Percentiles rank a stretch among this genome's conserved stretches.
phyloP scores from a whole-genome alignment of 2,113 vertebrate genomes.

The Neodontobutis hainanensis region DNA sequence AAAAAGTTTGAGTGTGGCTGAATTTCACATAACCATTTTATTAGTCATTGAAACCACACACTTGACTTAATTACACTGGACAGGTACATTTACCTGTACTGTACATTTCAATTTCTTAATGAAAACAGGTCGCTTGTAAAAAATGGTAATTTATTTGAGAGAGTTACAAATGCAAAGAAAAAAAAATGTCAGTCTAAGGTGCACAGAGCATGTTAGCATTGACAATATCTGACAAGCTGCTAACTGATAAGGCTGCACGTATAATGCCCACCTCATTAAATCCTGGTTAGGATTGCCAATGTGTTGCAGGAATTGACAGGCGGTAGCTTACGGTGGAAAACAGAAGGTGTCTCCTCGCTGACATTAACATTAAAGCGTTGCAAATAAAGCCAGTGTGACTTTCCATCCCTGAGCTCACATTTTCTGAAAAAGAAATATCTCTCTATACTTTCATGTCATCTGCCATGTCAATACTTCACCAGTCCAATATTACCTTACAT shows the following conservation, averaged over 20 bases:
- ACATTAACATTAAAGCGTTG: background rate
- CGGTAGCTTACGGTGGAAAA: background rate
- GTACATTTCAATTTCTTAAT: too few relatives aligned
- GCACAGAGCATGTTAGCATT: background rate
- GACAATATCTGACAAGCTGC: conserved; percentile 12
- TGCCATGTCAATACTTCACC: background rate
- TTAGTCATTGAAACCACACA: too few relatives aligned
- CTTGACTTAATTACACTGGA: too few relatives aligned
- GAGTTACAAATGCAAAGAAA: background rate
- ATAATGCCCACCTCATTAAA: conserved; percentile 14
- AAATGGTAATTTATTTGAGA: too few relatives aligned
- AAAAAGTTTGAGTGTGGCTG: background rate
- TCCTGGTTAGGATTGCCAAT: conserved; percentile 19
- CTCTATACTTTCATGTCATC: background rate
- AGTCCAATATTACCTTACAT: conserved; percentile 1
- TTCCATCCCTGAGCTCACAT: background rate
- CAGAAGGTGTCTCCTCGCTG: background rate
- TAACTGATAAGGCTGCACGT: conserved; percentile 29
- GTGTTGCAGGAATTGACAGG: background rate
- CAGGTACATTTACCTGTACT: too few relatives aligned
- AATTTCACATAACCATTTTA: too few relatives aligned
- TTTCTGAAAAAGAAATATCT: background rate
- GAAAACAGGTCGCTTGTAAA: too few relatives aligned
- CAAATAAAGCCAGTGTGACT: background rate
- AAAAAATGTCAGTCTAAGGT: background rate